A percentile compares a stretch with the other conserved stretches of the same genome.
phyloP scores from a whole-genome alignment of 2,888 invertebrate genomes.

The Dolichopus griseipennis region DNA sequence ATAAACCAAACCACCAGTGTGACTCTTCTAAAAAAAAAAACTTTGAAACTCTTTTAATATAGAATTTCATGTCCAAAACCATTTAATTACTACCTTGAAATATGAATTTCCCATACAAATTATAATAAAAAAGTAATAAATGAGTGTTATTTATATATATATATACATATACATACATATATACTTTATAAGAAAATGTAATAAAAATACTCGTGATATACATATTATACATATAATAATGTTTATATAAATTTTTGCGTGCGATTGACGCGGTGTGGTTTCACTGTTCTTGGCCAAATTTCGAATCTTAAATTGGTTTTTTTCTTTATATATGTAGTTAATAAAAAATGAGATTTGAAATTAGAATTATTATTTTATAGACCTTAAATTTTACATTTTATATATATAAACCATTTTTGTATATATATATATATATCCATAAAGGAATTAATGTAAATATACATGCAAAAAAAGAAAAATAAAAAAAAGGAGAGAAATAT shows the following conservation, averaged over 20 bases:
- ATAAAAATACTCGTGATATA: too few species aligned
- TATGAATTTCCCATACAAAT: conserved; percentile 4
- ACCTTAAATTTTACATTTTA: too few species aligned
- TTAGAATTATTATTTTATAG: not conserved
- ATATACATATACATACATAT: not conserved
- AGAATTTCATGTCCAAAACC: not conserved
- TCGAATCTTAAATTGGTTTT: not conserved
- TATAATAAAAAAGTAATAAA: not conserved
- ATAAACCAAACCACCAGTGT: not conserved
- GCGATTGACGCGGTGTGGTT: not conserved
- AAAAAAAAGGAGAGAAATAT: not conserved
- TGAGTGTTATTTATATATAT: too few species aligned
- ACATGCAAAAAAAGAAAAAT: not conserved
- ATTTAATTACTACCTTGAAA: conserved; percentile 6
- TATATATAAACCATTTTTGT: too few species aligned
- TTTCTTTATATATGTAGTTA: not conserved
- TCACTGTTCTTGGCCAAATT: not conserved
- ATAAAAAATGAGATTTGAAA: not conserved
- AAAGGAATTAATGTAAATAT: not conserved
- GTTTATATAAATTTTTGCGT: conserved; percentile 1
- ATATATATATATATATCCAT: not conserved
- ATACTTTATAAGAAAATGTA: too few species aligned
- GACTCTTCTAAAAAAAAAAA: too few species aligned
- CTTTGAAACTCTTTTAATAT: not conserved
- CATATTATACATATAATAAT: not conserved